Conservation (phyloP, 1,140 invertebrate species). For the Centruroides sculpturatus region DNA sequence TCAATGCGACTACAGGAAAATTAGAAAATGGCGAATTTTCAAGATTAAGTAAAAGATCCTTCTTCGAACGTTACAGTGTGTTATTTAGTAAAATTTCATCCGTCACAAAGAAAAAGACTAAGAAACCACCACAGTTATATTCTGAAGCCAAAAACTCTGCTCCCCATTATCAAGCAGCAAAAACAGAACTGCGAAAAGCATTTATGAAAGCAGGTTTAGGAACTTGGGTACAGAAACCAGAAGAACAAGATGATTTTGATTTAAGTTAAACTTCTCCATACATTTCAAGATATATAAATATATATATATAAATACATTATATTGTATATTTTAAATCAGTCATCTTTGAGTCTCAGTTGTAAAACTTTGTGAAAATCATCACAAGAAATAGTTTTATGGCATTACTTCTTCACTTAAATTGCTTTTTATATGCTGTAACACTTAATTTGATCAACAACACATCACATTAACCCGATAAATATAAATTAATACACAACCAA, state of each 20-base stretch:
- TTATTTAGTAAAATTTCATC: too few relatives aligned
- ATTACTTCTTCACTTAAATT: too few relatives aligned
- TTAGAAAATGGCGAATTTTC: constrained; percentile 26
- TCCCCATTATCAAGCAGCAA: constrained; percentile 26
- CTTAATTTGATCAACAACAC: too few relatives aligned
- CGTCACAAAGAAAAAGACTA: too few relatives aligned
- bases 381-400: not conserved
- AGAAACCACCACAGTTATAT: constrained; percentile 15
- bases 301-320: too few relatives aligned
- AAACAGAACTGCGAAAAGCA: constrained; percentile 23
- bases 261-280: too few relatives aligned
- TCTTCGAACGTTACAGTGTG: constrained; percentile 26
- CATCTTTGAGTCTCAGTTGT: too few relatives aligned
- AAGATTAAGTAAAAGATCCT: constrained; percentile 26
- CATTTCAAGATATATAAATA: too few relatives aligned
- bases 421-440: too few relatives aligned
- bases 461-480: too few relatives aligned
- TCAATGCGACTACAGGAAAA: constrained; percentile 29
- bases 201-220: constrained; percentile 27
- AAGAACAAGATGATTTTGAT: constrained; percentile 28
- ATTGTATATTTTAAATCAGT: too few relatives aligned
- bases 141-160: constrained; percentile 25
- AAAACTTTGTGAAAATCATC: not conserved
- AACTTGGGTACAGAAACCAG: constrained; percentile 31
- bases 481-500: too few relatives aligned